These are phyloP conservation scores for Gobionotothen gibberifrons DNA, from an alignment of 2,797 vertebrate species.

Conservation along the genomic window DNA sequence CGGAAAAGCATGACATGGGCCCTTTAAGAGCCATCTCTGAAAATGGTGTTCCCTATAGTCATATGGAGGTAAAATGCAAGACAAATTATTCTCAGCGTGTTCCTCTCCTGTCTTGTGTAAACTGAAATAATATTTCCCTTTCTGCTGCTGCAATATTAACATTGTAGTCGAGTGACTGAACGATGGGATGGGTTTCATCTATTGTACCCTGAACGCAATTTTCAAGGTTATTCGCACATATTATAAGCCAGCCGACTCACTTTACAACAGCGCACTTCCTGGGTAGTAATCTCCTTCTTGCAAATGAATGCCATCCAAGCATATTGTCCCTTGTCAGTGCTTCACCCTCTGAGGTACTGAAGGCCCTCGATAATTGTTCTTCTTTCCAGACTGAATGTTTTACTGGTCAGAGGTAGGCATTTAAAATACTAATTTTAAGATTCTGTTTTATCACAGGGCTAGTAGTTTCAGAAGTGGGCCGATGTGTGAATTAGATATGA, in stretches of 20 bases:
- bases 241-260: constrained; percentile 42
- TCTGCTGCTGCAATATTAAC: constrained; percentile 29
- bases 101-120: constrained; percentile 48
- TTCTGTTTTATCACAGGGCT: neutral
- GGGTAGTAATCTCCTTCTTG: constrained; percentile 34
- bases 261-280: constrained; percentile 19
- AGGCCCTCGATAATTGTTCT: constrained; percentile 41
- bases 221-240: constrained; percentile 66
- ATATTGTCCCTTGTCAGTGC: constrained; percentile 25
- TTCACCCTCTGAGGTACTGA: constrained; percentile 25
- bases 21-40: neutral
- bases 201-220: constrained; percentile 52
- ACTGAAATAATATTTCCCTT: constrained; percentile 52
- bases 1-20: no score
- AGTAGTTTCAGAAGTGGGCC: neutral
- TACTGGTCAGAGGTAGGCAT: neutral
- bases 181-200: constrained; percentile 51
- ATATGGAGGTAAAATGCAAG: neutral
- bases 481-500: constrained; percentile 7
- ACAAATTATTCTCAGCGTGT: constrained; percentile 7
- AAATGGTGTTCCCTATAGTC: neutral
- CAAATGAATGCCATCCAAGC: constrained; percentile 53
- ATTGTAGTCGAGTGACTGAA: constrained; percentile 49
- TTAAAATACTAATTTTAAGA: neutral
- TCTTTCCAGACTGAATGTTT: constrained; percentile 24